Evolutionary conservation across 2,888 invertebrate genomes (phyloP), one percentile per base, ranked within the genome.

Genomic region (Trichogramma evanescens): DNA sequence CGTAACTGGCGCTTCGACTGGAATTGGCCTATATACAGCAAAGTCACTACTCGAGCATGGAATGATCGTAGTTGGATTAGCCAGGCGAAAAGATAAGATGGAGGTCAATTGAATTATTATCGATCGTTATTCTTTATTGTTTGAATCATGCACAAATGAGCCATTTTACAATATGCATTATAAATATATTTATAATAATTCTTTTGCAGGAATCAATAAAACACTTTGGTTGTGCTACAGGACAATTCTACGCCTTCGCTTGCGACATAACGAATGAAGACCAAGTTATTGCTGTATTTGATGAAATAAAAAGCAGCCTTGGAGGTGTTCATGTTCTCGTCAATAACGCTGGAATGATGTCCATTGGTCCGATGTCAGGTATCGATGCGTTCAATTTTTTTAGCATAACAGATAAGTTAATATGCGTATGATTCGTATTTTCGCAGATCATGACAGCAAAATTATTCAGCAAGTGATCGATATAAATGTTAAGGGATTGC

Each of bases 1-100:
- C 40, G 84, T 86, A 48, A 86, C 86, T 0, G 86, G 86, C 2
- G 84, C 84, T 6, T 85, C 85, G 68, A 77, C 81, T 0, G 86
- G 86, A 4, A 86, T 86, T 54, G 86, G 84, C 8, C 79, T 80
- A 0, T 79, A 79, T 4, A 78, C 81, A 10, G 75, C 76, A 2
- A 69, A 74, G 63, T 76, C 78, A 55, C 72, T 84, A 43, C 74
- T 80, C 0, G 73, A 77, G 52, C 71, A 78, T 4, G 86, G 84
- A 1, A 72, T 80, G 72, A 78, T 77, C 46, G 85, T 86, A 0
- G 77, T 83, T 0, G 84, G 82, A 0, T 74, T 84, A 64, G 82
- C 82, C 0, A 74, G 83, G 56, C 78, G 82, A 50, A 72, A 79
- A 4, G 78, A 81, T 1, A 73, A 74, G 42, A 76, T 84, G 44